Conservation (phyloP, 2,113 vertebrate genomes). For the Urocolius indicus region DNA sequence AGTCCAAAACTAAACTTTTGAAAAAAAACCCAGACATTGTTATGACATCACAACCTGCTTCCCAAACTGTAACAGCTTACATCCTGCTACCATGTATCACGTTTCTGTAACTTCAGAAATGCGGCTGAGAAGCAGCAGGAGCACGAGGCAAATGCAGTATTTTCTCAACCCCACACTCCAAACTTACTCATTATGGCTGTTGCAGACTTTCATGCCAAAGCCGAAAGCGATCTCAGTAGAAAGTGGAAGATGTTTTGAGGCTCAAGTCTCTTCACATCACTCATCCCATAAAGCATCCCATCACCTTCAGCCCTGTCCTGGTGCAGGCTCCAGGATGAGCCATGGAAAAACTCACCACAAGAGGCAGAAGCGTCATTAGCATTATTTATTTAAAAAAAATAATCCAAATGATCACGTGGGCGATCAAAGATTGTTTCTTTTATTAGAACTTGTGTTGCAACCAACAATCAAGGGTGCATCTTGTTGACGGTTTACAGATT, state of each 20-base stretch:
- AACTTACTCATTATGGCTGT: rapidly evolving
- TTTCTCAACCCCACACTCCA: neutral
- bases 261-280: neutral
- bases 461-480: neutral
- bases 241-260: neutral
- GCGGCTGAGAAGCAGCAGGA: neutral
- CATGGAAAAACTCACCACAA: rapidly evolving
- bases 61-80: neutral
- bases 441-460: neutral
- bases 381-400: neutral
- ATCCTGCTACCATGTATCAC: rapidly evolving
- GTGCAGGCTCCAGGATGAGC: neutral
- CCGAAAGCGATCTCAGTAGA: rapidly evolving
- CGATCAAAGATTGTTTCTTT: neutral
- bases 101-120: neutral
- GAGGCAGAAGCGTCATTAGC: neutral
- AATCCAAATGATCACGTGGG: neutral
- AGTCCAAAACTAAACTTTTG: neutral
- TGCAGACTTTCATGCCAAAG: neutral
- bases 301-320: neutral
- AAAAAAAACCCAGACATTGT: neutral
- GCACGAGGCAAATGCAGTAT: neutral
- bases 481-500: neutral
- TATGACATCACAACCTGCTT: neutral
- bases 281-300: neutral